phyloP scores from a whole-genome alignment of 1,140 invertebrate species.

The Ptiloglossa arizonensis region DNA sequence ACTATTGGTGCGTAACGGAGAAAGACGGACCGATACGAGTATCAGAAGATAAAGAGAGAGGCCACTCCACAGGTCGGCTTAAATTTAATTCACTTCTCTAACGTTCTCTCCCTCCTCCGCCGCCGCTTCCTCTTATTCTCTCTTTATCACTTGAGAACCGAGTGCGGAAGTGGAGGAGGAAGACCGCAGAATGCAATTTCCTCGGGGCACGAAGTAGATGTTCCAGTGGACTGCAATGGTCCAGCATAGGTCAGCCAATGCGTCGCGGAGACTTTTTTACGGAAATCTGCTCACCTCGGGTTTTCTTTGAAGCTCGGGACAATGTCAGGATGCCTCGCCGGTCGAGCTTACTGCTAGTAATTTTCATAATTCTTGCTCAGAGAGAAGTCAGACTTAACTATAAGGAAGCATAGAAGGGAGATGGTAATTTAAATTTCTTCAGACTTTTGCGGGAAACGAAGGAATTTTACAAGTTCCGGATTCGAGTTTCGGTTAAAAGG shows the following conservation, averaged over 20 bases:
- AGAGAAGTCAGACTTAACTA: not conserved
- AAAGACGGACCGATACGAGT: constrained; percentile 35
- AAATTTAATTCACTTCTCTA: constrained; percentile 67
- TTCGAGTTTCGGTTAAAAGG: not conserved
- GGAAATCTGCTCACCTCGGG: constrained; percentile 5
- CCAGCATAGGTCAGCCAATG: not conserved
- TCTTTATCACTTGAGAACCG: constrained; percentile 54
- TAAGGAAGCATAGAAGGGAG: not conserved
- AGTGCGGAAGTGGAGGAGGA: constrained; percentile 41
- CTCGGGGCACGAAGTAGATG: constrained; percentile 54
- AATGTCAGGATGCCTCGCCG: not conserved
- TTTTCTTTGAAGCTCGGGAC: not conserved
- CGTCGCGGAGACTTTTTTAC: constrained; percentile 2
- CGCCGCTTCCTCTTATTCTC: constrained; percentile 45
- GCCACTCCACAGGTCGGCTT: constrained; percentile 47
- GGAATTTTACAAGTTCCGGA: not conserved
- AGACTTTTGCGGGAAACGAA: not conserved
- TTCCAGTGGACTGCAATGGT: constrained; percentile 43
- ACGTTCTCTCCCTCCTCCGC: constrained; percentile 3
- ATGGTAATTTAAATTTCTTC: not conserved
- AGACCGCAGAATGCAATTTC: constrained; percentile 68
- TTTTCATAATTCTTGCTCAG: constrained; percentile 28
- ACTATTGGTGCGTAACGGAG: constrained; percentile 23
- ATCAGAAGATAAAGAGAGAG: constrained; percentile 20
- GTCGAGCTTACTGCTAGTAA: not conserved